Conservation (phyloP, 1,140 invertebrate species). For the Brachionus manjavacas region DNA sequence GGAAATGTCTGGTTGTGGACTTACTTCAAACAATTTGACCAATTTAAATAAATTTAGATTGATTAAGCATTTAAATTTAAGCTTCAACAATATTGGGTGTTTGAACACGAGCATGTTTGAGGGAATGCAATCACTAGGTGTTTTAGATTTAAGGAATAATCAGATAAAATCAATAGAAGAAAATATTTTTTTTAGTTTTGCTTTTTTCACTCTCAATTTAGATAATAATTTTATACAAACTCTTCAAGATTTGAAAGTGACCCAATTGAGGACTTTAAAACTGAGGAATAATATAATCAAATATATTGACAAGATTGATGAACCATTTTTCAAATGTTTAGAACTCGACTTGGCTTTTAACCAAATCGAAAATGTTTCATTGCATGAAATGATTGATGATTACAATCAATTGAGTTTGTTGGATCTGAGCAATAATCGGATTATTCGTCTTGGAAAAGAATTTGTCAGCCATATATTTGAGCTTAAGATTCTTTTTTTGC, state of each 20-base stretch:
- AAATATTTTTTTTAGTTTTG: neutral
- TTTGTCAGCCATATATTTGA: neutral
- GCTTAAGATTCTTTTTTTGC: neutral
- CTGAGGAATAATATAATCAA: neutral
- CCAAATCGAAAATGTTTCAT: neutral
- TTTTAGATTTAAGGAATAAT: neutral
- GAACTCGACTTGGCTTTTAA: neutral
- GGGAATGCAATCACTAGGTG: neutral
- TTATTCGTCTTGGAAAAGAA: neutral
- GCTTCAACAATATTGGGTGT: neutral
- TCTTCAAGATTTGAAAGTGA: neutral
- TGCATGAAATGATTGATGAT: neutral
- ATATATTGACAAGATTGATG: neutral
- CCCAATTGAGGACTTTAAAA: neutral
- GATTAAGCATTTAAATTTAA: neutral
- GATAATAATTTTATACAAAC: neutral
- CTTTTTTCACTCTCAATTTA: neutral
- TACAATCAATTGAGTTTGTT: neutral
- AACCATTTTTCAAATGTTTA: neutral
- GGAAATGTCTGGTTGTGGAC: neutral
- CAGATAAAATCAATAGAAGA: conserved; percentile 1
- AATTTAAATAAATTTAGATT: neutral
- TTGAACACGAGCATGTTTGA: neutral
- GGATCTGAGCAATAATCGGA: conserved; percentile 4
- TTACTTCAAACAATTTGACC: neutral